Evolutionary conservation across 2,113 vertebrate species (phyloP), one percentile per base, ranked within the genome.

Genomic region (Urocitellus parryii): DNA sequence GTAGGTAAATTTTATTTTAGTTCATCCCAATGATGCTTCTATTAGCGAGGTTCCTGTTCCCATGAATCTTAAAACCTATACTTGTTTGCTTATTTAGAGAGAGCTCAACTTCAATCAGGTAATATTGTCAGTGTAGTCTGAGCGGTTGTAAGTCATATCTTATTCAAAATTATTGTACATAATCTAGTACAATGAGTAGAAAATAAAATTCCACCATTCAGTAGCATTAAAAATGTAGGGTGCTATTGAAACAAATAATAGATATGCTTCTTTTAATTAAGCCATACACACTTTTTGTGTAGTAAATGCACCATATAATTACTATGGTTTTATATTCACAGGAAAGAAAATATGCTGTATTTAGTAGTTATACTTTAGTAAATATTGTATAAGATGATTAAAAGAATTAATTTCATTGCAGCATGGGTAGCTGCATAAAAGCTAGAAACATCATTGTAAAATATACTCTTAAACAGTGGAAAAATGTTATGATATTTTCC

Each of bases 331-430:
- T 88, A 96, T 90, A 88, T 96, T 93, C 95, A 89, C 29, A 53
- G 86, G 73, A 74, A 70, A 97, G 91, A 94, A 98, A 97, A 90
- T 95, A 65, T 90, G 34, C 22, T 94, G 88, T 92, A 73, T 96
- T 79, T 95, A 91, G 87, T 68, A 85, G 77, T 95, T 97, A 96
- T 96, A 73, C 58, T 90, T 96, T 92, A 89, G 90, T 97, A 92
- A 96, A 97, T 97, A 92, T 92, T 96, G 72, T 91, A 70, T 76
- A 96, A 92, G 37, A 97, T 96, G 88, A 96, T 98, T 97, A 96
- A 97, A 96, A 95, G 53, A 91, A 98, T 96, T 97, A 95, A 97
- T 97, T 96, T 97, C 76, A 29, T 86, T 96, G 77, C 24, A 96
- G 88, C 74, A 56, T 3, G 72, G 45, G n/a, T 79, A 86, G 53